These are phyloP conservation scores for Lonchura striata DNA, from an alignment of 2,113 vertebrate genomes.

Conservation along the genomic window DNA sequence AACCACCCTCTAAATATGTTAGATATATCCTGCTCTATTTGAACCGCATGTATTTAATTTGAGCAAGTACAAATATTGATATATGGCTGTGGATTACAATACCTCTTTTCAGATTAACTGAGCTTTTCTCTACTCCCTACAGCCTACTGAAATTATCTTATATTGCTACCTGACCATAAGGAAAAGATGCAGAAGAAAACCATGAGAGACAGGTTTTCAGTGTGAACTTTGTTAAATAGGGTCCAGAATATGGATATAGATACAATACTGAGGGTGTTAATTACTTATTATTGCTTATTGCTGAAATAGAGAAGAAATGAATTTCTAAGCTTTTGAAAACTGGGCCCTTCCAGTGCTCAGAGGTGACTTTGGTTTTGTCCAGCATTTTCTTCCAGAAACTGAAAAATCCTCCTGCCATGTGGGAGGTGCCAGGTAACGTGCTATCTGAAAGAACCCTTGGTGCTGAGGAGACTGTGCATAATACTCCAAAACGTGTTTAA, in stretches of 20 bases:
- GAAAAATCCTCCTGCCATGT: background rate
- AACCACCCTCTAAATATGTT: background rate
- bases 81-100: background rate
- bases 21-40: background rate
- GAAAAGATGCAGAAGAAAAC: background rate
- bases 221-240: background rate
- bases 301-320: background rate
- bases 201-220: background rate
- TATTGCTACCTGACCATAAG: background rate
- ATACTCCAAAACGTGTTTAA: background rate
- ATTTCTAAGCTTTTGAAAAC: background rate
- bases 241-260: background rate
- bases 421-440: accelerated
- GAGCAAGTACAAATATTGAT: background rate
- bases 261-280: background rate
- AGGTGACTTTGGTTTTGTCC: background rate
- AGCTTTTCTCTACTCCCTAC: background rate
- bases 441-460: background rate
- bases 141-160: background rate
- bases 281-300: background rate
- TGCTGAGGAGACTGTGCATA: background rate
- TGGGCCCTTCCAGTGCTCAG: background rate
- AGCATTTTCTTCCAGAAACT: background rate
- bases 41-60: background rate
- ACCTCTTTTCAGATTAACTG: background rate